Percentiles rank a stretch among this genome's conserved stretches.
These are phyloP conservation scores for Lacerta bilineata DNA, from an alignment of 2,797 vertebrate genomes.

Conservation along the genomic window DNA sequence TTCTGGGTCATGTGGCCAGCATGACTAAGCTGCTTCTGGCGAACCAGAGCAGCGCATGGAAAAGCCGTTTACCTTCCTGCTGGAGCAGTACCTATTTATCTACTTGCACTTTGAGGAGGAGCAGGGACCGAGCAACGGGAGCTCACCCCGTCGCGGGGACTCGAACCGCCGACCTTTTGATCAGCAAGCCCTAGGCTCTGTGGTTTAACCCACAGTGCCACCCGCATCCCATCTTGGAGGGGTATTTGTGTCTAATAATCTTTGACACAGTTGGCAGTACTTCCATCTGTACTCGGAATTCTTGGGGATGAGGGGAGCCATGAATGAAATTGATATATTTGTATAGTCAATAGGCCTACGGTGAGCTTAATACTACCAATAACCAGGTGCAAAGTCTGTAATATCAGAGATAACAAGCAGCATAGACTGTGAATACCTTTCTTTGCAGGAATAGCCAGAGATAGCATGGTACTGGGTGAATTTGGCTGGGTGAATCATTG, in stretches of 20 bases:
- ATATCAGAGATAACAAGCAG: not conserved
- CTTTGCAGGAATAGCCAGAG: not conserved
- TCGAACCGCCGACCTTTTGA: too few relatives aligned
- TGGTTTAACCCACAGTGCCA: too few relatives aligned
- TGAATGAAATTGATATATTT: not conserved
- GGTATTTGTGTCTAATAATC: not conserved
- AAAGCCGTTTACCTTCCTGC: too few relatives aligned
- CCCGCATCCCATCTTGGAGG: not conserved
- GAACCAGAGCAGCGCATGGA: too few relatives aligned
- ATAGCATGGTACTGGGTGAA: not conserved
- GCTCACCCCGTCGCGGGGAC: too few relatives aligned
- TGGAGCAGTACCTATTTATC: too few relatives aligned
- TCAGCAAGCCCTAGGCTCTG: too few relatives aligned
- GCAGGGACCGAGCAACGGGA: too few relatives aligned
- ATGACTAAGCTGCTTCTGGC: too few relatives aligned
- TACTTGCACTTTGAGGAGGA: too few relatives aligned
- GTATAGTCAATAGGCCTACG: not conserved
- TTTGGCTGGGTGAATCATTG: not conserved
- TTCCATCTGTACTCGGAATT: not conserved
- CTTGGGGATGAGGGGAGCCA: not conserved
- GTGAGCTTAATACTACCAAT: not conserved
- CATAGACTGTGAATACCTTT: not conserved
- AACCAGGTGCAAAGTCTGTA: too few relatives aligned
- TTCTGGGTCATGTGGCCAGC: too few relatives aligned
- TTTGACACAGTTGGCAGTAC: not conserved